Base-by-base conservation (phyloP, 1,140 invertebrate species). In the Telenomus remus region DNA sequence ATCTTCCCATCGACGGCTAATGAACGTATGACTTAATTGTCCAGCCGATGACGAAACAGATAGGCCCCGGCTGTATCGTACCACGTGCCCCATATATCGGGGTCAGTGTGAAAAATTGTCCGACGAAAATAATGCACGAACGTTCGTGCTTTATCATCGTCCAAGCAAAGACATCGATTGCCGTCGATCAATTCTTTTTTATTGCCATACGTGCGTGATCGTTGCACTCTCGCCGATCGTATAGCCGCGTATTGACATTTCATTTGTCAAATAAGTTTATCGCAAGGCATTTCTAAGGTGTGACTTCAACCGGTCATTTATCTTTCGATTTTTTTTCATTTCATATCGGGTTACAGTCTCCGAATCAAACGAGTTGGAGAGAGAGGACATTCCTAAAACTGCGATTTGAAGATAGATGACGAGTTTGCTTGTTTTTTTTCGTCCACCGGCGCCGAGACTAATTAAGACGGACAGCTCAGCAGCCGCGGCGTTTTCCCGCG, bases 1-100 rank as follows among this genome's bases (percentile, higher is more conserved):
- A 37, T 44, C 46, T 19, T 42, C 44, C 14, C 37, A 66, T 66
- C 50, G 61, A 48, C 73, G 65, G 55, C 54, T 71, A 71, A 68
- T 49, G 57, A 72, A 72, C 51, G 57, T 13, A 56, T 56, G 6
- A 27, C 61, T 68, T 69, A 70, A 79, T 79, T 74, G 70, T 71
- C 19, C 19, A 6, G 2, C 19, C 1, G 19, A 27, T 27, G 19
- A 27, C 19, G 19, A 27, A 27, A 27, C 2, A 27, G 19, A 27
- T 27, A 27, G 19, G 19, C 19, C 19, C 6, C 19, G n/a, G 19
- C 19, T 27, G 19, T 27, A 27, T 27, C 19, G 19, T 27, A 39
- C 9, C 8, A 4, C 37, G 37, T 39, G 37, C 19, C 19, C 19
- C 6, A 27, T 6, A 3, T 27, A 3, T 27, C 6, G 19, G 19